These are phyloP conservation scores for Drosophila punjabiensis DNA, from an alignment of 1,140 invertebrate genomes.

Conservation along the genomic window DNA sequence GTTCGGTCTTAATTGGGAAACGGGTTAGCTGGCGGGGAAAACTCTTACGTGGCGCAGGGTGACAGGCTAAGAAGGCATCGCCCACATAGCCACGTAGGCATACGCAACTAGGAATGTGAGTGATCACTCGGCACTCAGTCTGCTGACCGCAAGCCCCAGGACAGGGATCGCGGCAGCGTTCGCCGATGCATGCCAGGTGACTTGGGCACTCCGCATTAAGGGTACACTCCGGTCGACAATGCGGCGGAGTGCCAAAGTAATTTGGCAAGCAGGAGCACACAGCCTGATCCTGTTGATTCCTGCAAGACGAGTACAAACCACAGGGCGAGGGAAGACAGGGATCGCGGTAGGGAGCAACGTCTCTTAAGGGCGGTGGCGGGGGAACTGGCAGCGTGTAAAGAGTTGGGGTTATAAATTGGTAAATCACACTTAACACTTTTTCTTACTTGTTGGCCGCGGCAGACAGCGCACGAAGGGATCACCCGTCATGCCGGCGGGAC, in stretches of 20 bases:
- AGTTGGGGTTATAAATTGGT: conserved; percentile 5
- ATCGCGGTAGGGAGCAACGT: conserved; percentile 70
- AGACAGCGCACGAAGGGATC: conserved; percentile 88
- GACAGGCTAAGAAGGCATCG: conserved; percentile 92
- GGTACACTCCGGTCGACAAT: conserved; percentile 92
- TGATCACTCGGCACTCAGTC: conserved; percentile 92
- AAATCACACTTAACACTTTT: not conserved
- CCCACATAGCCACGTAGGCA: conserved; percentile 91
- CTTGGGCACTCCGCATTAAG: conserved; percentile 91
- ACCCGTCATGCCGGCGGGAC: conserved; percentile 90
- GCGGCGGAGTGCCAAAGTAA: conserved; percentile 91
- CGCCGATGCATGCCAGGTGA: conserved; percentile 89
- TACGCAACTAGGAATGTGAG: conserved; percentile 93
- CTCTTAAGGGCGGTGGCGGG: conserved; percentile 76
- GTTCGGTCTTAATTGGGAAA: conserved; percentile 1
- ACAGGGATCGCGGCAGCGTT: conserved; percentile 91
- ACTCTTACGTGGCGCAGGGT: conserved; percentile 81
- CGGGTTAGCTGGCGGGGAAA: not conserved
- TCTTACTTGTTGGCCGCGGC: conserved; percentile 87
- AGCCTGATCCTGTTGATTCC: conserved; percentile 88
- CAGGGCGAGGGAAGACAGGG: conserved; percentile 92
- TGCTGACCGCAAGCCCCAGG: conserved; percentile 92
- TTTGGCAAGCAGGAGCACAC: conserved; percentile 91
- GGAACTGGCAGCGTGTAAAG: conserved; percentile 41
- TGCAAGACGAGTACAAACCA: conserved; percentile 92